Conservation (phyloP, 2,113 vertebrate genomes). For the Pseudolaguvia tuberculata region DNA sequence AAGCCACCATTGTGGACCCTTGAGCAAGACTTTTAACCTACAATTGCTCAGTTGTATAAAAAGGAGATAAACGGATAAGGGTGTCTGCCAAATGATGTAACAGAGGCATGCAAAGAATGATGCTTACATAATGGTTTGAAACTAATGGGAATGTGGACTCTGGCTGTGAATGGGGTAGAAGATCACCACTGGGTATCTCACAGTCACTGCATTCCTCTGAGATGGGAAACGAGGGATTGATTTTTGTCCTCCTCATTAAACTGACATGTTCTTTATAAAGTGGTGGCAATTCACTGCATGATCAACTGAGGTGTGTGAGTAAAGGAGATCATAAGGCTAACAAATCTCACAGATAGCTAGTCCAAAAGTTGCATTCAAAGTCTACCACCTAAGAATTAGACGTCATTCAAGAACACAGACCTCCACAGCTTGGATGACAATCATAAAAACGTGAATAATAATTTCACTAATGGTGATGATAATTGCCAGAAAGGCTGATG, state of each 20-base stretch:
- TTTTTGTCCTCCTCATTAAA: slow-evolving; percentile 2
- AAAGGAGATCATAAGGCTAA: neutral
- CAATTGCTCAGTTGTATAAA: neutral
- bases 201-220: neutral
- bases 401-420: too few species aligned
- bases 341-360: neutral
- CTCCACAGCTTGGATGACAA: slow-evolving; percentile 4
- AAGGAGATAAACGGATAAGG: neutral
- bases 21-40: too few species aligned
- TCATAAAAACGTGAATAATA: neutral
- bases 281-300: slow-evolving; percentile 11
- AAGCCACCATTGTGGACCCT: too few species aligned
- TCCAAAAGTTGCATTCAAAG: neutral
- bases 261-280: neutral
- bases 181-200: neutral
- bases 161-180: neutral
- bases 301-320: neutral
- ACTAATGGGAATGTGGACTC: slow-evolving; percentile 2
- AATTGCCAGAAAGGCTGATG: neutral
- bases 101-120: too few species aligned
- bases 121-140: slow-evolving; percentile 7
- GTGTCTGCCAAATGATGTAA: neutral
- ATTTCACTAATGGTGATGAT: neutral
- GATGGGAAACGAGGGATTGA: neutral
- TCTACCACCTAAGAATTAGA: too few species aligned